Base-by-base conservation (phyloP, 2,888 invertebrate genomes). In the Andrena praecox region DNA sequence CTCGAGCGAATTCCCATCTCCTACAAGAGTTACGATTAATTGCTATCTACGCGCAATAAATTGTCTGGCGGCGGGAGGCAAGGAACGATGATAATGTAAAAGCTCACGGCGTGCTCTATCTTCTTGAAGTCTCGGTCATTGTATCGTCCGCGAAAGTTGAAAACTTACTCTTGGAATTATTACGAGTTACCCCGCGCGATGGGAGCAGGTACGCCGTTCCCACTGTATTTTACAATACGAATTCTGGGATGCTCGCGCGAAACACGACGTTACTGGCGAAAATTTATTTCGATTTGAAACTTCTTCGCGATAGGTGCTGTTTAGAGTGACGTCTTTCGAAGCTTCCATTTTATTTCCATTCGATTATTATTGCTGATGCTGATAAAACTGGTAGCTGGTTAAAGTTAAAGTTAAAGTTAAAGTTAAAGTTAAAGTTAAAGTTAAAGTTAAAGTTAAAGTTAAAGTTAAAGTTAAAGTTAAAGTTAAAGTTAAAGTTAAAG, bases 111-210 rank as follows among this genome's bases (percentile, higher is more conserved):
- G 67, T 67, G 73, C 63, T 77, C 83, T 82, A 83, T 82, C 83
- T 83, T 77, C 83, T 68, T 64, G 68, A 79, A 79, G 70, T 70
- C 66, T 75, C 72, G 82, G 85, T 86, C 88, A 86, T 80, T 88
- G 87, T 88, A 87, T 88, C 80, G 88, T 54, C 64, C 68, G 31
- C 75, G 50, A 77, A 74, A 80, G 69, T 88, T 85, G 85, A 85
- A 71, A 87, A 88, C 80, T 87, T 87, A 79, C 80, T 74, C 60
- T 63, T 33, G 29, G 82, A 85, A 88, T 82, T 87, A 88, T 82
- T 78, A 75, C 80, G 64, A 77, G 66, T 54, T 63, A 56, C 66
- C 76, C 86, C 74, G 74, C 24, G 62, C 54, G 54, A 56, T 27
- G 77, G 35, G 71, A 63, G 69, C 67, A 72, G 75, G 77, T 69